Percentiles rank a stretch among this genome's conserved stretches.
phyloP scores from a whole-genome alignment of 2,888 invertebrate genomes.

The Bimastos eiseni region DNA sequence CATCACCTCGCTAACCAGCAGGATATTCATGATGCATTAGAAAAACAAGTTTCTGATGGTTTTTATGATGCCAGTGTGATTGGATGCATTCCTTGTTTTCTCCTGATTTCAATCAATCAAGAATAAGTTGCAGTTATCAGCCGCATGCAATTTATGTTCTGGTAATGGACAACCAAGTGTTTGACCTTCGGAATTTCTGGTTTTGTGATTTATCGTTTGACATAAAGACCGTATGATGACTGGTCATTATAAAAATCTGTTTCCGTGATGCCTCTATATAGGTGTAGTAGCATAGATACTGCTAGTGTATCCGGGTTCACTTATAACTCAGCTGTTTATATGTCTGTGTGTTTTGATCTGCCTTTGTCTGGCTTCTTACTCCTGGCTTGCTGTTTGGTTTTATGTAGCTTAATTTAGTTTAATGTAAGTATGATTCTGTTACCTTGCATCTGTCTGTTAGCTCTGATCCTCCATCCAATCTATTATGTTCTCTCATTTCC shows the following conservation, averaged over 20 bases:
- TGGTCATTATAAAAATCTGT: slow-evolving; percentile 7
- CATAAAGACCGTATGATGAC: background rate
- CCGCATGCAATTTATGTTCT: background rate
- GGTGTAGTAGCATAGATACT: background rate
- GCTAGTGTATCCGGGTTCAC: background rate
- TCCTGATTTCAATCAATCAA: background rate
- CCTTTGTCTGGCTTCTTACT: background rate
- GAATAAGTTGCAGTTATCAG: background rate
- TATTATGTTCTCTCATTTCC: background rate
- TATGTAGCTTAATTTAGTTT: background rate
- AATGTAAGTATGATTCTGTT: background rate
- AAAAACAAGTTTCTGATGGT: background rate
- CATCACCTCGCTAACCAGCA: background rate
- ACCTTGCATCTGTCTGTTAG: background rate
- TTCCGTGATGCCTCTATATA: background rate
- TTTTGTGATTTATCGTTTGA: background rate
- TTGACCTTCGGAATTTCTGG: slow-evolving; percentile 3
- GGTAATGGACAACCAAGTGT: background rate
- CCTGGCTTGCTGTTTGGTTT: background rate
- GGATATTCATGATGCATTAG: background rate
- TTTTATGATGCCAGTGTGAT: background rate
- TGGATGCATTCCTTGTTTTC: background rate
- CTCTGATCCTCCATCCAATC: no score
- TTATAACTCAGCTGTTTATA: background rate
- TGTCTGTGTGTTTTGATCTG: background rate